Conservation (phyloP, 1,140 invertebrate species). For the Diorhabda carinulata region DNA sequence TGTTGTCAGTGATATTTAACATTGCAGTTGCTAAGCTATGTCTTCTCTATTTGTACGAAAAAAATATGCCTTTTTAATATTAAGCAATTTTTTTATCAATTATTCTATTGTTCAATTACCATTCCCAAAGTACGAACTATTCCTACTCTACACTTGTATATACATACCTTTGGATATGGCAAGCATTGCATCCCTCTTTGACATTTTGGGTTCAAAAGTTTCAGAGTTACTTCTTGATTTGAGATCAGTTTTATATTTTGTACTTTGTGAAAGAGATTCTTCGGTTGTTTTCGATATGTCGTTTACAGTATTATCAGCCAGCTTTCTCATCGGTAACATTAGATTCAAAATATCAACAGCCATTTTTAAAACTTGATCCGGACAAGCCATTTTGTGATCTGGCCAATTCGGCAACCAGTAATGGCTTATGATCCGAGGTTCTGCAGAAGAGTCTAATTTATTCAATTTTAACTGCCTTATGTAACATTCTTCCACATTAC, state of each 20-base stretch:
- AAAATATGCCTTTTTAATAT: too few species aligned
- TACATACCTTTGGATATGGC: slow-evolving; percentile 14
- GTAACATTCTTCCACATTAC: slow-evolving; percentile 38
- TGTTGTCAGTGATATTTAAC: too few species aligned
- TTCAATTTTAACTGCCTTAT: slow-evolving; percentile 36
- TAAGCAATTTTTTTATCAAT: too few species aligned
- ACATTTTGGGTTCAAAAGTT: slow-evolving; percentile 8
- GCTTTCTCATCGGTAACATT: slow-evolving; percentile 29
- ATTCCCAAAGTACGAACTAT: too few species aligned
- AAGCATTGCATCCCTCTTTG: slow-evolving; percentile 17
- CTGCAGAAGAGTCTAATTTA: slow-evolving; percentile 27
- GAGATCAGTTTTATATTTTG: slow-evolving; percentile 15
- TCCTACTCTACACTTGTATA: too few species aligned
- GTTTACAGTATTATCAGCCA: slow-evolving; percentile 24
- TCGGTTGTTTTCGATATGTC: slow-evolving; percentile 12
- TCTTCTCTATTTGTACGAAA: too few species aligned
- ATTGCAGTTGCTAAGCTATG: too few species aligned
- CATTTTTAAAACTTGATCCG: slow-evolving; percentile 53
- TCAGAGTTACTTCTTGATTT: slow-evolving; percentile 9
- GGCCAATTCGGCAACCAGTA: slow-evolving; percentile 70
- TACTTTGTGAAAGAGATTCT: slow-evolving; percentile 17
- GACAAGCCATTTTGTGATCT: slow-evolving; percentile 53
- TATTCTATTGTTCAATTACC: too few species aligned
- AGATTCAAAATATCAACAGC: slow-evolving; percentile 56
- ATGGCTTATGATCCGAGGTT: slow-evolving; percentile 44